Base-by-base conservation (phyloP, 2,113 vertebrate genomes). In the Holacanthus passer region DNA sequence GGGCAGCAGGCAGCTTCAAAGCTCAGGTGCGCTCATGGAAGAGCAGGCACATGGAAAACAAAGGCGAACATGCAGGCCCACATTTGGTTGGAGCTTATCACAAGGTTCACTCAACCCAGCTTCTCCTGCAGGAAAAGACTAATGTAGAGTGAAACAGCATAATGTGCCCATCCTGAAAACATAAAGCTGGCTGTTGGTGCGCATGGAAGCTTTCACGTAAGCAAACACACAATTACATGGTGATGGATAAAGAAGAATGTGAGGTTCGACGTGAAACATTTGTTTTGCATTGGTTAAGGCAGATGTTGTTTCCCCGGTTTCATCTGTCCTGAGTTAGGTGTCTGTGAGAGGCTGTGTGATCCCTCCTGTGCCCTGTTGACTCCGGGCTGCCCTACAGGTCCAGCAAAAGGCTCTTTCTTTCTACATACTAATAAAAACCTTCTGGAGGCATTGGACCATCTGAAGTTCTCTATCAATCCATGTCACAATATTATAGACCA, bases 21-120 rank as follows among this genome's bases (percentile, higher is more conserved):
- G 93, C 94, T 95, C 95, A 96, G 95, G 94, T 96, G 94, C 67
- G 64, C 88, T 93, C 88, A 92, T 91, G 93, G 89, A 94, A 94
- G 93, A 94, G 89, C 90, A 91, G 86, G 88, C 93, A 92, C 92
- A 90, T 89, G 90, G 89, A 93, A 94, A 92, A 94, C 86, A 92
- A 90, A 94, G 76, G 81, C 58, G 71, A 89, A 84, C 83, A 91
- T 85, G 82, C 81, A 89, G 84, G 76, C 84, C 83, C 64, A 83
- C 85, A 83, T 92, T 89, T 68, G 60, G 85, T 41, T 85, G 81
- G 70, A 88, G 84, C 81, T 74, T 85, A 91, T 91, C 85, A 93
- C 87, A 90, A 82, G 88, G 80, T 92, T 91, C 88, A 91, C 32
- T 91, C 88, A 87, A 83, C 87, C 71, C 81, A 70, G 87, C 77